Evolutionary conservation across 2,888 invertebrate genomes (phyloP).

Genomic region (Apamea epomidion): DNA sequence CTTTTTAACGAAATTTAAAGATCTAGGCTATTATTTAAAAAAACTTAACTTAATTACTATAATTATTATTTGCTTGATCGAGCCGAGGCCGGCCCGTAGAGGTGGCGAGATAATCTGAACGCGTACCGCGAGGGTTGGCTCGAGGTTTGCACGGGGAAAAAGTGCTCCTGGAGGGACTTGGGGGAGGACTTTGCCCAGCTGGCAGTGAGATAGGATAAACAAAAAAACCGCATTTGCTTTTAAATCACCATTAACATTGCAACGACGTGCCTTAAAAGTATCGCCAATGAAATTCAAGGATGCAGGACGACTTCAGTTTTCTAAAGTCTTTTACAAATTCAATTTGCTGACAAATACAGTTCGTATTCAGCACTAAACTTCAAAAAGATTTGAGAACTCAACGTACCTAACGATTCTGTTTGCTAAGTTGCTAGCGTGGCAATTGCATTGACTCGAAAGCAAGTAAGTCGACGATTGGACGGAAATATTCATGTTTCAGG

Average conservation of each 20-base stretch:
- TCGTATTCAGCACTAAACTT: constrained; percentile 27
- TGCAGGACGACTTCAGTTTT: constrained; percentile 11
- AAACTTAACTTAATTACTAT: neutral
- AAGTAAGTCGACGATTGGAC: neutral
- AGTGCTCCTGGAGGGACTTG: too few relatives aligned
- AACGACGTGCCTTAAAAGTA: neutral
- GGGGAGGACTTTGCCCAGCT: neutral
- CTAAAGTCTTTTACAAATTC: constrained; percentile 25
- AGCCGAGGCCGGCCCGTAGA: too few relatives aligned
- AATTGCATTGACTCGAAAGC: constrained; percentile 1
- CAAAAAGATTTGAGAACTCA: constrained; percentile 27
- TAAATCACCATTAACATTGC: neutral
- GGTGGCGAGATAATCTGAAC: too few relatives aligned
- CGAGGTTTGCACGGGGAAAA: too few relatives aligned
- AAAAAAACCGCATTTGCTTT: neutral
- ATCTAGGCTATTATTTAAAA: neutral
- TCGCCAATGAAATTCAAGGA: constrained; percentile 12
- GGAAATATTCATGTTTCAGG: neutral
- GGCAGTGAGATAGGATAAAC: neutral
- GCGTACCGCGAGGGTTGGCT: too few relatives aligned
- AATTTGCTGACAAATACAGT: constrained; percentile 34
- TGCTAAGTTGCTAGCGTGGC: constrained; percentile 8
- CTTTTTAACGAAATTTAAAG: neutral
- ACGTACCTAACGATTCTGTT: constrained; percentile 5
- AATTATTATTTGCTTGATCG: too few relatives aligned